Evolutionary conservation across 2,888 invertebrate species (phyloP).

Genomic region (Odontocolon sp.): DNA sequence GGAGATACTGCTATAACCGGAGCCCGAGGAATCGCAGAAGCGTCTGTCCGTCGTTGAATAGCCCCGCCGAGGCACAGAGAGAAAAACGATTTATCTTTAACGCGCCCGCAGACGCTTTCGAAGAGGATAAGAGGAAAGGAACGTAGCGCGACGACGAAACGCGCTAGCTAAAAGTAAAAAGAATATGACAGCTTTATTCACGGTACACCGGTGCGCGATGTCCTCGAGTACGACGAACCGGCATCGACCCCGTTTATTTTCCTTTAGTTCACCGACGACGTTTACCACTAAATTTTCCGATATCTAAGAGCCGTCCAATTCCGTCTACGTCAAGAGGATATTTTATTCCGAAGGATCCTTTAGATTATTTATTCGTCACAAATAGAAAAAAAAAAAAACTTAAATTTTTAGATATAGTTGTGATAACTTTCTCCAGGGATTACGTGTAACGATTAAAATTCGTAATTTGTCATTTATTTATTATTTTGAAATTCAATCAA

Average conservation of each 20-base stretch:
- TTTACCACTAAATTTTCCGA: background rate
- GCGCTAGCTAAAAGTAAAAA: constrained; percentile 14
- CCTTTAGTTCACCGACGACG: background rate
- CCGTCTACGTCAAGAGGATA: background rate
- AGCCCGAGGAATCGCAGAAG: constrained; percentile 25
- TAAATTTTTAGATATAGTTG: background rate
- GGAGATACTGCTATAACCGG: constrained; percentile 38
- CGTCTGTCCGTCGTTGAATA: constrained; percentile 23
- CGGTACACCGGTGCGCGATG: constrained; percentile 16
- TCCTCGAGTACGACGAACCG: constrained; percentile 22
- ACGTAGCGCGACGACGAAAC: constrained; percentile 11
- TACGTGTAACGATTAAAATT: background rate
- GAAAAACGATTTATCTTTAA: constrained; percentile 59
- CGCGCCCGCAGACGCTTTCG: constrained; percentile 32
- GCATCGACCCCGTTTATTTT: constrained; percentile 4
- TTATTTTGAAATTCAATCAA: too few relatives aligned
- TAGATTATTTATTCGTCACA: background rate
- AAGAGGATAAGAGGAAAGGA: constrained; percentile 41
- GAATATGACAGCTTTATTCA: constrained; percentile 50
- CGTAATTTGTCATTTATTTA: too few relatives aligned
- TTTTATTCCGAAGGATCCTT: background rate
- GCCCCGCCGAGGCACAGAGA: constrained; percentile 30
- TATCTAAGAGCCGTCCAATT: background rate
- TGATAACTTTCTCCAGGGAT: constrained; percentile 17
- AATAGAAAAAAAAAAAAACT: background rate